Conservation (phyloP, 2,888 invertebrate species). For the Agriopis marginaria region DNA sequence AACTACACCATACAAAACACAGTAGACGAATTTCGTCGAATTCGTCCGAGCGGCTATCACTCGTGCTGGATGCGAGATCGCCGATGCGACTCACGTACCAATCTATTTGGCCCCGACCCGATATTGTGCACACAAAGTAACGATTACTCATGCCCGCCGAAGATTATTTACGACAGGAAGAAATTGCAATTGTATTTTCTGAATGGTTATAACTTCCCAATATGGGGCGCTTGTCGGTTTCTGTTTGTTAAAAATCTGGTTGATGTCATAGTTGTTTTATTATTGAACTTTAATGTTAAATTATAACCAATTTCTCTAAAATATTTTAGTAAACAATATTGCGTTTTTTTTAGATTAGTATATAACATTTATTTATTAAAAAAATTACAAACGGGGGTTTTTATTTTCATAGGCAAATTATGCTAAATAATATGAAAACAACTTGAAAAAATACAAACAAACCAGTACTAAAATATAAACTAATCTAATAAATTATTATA, state of each 20-base stretch:
- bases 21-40: slow-evolving; percentile 74
- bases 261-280: not conserved
- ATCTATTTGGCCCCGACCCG: slow-evolving; percentile 79
- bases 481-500: no score
- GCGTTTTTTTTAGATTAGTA: no score
- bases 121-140: slow-evolving; percentile 82
- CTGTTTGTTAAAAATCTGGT: slow-evolving; percentile 36
- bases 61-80: slow-evolving; percentile 21
- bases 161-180: slow-evolving; percentile 85
- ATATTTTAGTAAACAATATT: no score
- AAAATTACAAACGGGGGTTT: no score
- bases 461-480: no score
- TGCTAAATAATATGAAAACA: no score
- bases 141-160: slow-evolving; percentile 80
- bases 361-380: no score
- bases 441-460: no score
- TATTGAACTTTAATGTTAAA: no score
- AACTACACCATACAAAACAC: slow-evolving; percentile 74
- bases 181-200: slow-evolving; percentile 83
- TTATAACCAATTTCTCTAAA: no score
- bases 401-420: no score
- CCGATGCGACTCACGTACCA: slow-evolving; percentile 77
- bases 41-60: slow-evolving; percentile 25
- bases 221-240: slow-evolving; percentile 58
- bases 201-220: slow-evolving; percentile 82